Base-by-base conservation (phyloP, 2,888 invertebrate genomes). In the Agriopis leucophaearia region DNA sequence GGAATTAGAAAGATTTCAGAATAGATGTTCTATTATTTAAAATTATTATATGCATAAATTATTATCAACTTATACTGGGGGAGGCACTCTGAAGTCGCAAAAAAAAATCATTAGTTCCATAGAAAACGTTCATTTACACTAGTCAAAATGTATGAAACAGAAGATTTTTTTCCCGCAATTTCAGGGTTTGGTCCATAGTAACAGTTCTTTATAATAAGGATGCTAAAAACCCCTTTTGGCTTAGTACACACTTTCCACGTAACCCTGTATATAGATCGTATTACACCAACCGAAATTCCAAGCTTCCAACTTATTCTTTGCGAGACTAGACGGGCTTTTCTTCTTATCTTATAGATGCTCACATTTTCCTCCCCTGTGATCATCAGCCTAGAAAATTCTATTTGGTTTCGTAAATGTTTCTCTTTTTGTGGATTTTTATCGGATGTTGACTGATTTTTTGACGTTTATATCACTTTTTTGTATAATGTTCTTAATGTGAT, bases 371-470 rank as follows among this genome's bases (percentile, higher is more conserved):
- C n/a, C 45, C 44, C 59, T 59, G 45, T 71, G 62, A 59, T 59
- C 67, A 65, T 40, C 47, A 44, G 59, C 64, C 59, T 59, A 66
- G 69, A 65, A 72, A 69, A 72, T 67, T 67, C 62, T 67, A 63
- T 72, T 69, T 69, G 59, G 58, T 42, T 64, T 50, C 60, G 48
- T 45, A 57, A 70, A 66, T 63, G 66, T 67, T 69, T 72, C 48
- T 59, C 64, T 63, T 60, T 65, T 63, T 54, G 52, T 58, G 64
- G 66, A 57, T 65, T 62, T 66, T 62, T 56, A 56, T 66, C 52
- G 57, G 52, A 69, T 64, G 59, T 69, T 57, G 56, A 18, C 63
- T 44, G 63, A 66, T 66, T 45, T 63, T 40, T 62, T 66, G 62
- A 64, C 44, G 66, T 52, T 50, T 60, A 16, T 18, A 42, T 16